These are phyloP conservation scores for Lutjanus campechanus DNA, from an alignment of 2,797 vertebrate genomes.

Conservation along the genomic window DNA sequence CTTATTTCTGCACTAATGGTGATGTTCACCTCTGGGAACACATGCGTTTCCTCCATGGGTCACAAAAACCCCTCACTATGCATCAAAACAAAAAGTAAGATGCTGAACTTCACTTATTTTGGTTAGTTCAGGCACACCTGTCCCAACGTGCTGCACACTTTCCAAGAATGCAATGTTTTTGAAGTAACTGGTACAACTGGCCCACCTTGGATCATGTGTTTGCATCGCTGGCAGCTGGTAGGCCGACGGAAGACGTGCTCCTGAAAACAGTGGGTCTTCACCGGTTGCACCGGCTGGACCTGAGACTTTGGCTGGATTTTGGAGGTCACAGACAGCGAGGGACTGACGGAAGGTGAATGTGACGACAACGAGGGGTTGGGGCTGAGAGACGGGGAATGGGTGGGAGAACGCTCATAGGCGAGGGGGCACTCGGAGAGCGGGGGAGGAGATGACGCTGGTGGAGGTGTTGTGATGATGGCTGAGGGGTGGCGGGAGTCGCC, in stretches of 20 bases:
- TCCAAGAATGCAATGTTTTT: neutral
- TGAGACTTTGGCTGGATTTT: slow-evolving; percentile 78
- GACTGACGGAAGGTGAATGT: slow-evolving; percentile 82
- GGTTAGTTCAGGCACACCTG: neutral
- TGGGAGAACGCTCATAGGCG: slow-evolving; percentile 79
- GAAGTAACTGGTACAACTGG: neutral
- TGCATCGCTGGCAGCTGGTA: slow-evolving; percentile 90
- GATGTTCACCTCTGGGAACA: neutral
- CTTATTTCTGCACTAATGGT: neutral
- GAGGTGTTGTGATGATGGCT: slow-evolving; percentile 83
- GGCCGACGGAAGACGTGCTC: slow-evolving; percentile 92
- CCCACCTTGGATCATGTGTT: slow-evolving; percentile 91
- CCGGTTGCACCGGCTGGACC: slow-evolving; percentile 70
- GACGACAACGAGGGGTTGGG: slow-evolving; percentile 83
- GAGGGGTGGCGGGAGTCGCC: slow-evolving; percentile 84
- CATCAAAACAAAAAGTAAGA: neutral
- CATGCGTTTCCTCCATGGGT: neutral
- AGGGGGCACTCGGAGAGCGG: slow-evolving; percentile 69
- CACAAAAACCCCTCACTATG: neutral
- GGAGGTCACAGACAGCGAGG: slow-evolving; percentile 77
- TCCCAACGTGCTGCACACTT: neutral
- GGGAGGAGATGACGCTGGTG: slow-evolving; percentile 71
- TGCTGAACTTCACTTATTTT: neutral
- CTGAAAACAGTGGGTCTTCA: slow-evolving; percentile 92
- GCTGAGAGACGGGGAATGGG: slow-evolving; percentile 81